Evolutionary conservation across 2,113 vertebrate genomes (phyloP).

Genomic region (Lepidothrix coronata): DNA sequence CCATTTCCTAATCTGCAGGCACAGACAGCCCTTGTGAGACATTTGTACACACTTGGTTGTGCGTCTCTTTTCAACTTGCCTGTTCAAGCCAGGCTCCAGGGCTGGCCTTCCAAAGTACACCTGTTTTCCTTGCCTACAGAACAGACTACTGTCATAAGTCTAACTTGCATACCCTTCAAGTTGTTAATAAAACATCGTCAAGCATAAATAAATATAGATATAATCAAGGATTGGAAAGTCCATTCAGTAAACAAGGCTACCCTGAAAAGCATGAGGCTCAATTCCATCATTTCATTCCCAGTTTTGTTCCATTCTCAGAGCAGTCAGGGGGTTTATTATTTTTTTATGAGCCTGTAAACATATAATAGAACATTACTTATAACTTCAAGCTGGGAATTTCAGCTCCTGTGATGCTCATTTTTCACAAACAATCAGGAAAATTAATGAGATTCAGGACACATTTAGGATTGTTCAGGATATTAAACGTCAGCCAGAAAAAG

Average conservation of each 20-base stretch:
- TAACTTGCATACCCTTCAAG: not conserved
- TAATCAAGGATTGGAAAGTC: not conserved
- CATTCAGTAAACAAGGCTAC: not conserved
- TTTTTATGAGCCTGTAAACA: not conserved
- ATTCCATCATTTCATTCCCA: not conserved
- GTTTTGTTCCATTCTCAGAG: not conserved
- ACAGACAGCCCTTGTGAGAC: not conserved
- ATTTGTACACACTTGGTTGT: not conserved
- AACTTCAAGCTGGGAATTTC: not conserved
- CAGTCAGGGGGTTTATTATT: not conserved
- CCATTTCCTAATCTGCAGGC: not conserved
- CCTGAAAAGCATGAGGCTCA: not conserved
- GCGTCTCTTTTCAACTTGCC: not conserved
- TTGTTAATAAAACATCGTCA: not conserved
- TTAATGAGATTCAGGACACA: not conserved
- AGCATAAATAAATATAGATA: not conserved
- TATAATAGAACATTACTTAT: not conserved
- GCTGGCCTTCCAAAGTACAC: not conserved
- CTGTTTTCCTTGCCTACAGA: not conserved
- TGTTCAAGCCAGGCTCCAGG: not conserved
- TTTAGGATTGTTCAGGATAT: not conserved
- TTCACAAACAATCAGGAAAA: slow-evolving; percentile 1
- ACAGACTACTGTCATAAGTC: not conserved
- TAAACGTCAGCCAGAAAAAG: not conserved
- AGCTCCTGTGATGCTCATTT: not conserved